phyloP scores from a whole-genome alignment of 1,140 invertebrate genomes.

The Colletes latitarsis region DNA sequence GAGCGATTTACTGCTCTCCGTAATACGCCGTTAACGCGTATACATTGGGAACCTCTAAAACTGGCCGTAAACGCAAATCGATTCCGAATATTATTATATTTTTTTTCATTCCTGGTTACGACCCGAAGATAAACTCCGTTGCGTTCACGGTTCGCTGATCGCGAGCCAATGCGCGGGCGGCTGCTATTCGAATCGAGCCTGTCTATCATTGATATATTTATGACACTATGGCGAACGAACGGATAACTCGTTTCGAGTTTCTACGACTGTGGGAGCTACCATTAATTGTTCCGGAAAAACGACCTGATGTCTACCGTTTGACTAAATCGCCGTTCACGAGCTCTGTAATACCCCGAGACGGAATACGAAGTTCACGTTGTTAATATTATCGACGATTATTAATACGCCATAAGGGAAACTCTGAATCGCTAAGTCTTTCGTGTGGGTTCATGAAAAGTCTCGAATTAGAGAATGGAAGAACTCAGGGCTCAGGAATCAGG shows the following conservation, averaged over 20 bases:
- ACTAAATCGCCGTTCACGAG: too few species aligned
- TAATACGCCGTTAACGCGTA: conserved; percentile 21
- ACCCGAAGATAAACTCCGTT: background rate
- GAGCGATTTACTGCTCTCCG: conserved; percentile 32
- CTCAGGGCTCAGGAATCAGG: too few species aligned
- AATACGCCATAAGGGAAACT: too few species aligned
- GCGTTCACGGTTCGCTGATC: background rate
- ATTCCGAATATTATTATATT: conserved; percentile 21
- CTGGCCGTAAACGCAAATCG: conserved; percentile 32
- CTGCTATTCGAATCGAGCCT: background rate
- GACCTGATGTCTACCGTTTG: background rate
- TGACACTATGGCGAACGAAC: background rate
- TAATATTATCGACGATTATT: too few species aligned
- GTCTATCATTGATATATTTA: background rate
- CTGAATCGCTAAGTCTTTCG: too few species aligned
- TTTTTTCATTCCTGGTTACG: conserved; percentile 36
- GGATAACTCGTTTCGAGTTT: background rate
- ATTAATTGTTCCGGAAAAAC: background rate
- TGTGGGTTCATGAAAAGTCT: too few species aligned
- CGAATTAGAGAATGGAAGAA: too few species aligned
- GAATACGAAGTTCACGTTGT: too few species aligned
- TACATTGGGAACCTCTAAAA: conserved; percentile 21
- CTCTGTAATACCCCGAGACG: too few species aligned
- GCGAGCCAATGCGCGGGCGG: background rate
- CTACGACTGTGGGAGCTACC: background rate